phyloP scores from a whole-genome alignment of 1,140 invertebrate genomes.

The Ceratitis capitata region DNA sequence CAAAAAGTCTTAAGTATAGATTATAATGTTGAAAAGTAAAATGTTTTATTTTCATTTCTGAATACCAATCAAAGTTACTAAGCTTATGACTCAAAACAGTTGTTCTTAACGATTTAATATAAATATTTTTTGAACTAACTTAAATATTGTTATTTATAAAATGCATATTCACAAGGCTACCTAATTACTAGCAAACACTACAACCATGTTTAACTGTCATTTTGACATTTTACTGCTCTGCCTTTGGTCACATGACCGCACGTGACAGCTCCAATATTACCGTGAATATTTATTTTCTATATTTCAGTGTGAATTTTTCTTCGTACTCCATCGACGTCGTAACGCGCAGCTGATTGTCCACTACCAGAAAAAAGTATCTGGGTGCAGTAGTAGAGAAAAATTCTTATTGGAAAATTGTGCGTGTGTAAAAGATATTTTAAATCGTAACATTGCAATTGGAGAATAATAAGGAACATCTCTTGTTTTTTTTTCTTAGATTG shows the following conservation, averaged over 20 bases:
- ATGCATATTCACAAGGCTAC: background rate
- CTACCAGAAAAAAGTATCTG: conserved; percentile 5
- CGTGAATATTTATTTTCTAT: conserved; percentile 44
- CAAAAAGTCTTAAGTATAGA: too few species aligned
- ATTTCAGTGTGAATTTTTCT: conserved; percentile 47
- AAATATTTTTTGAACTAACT: too few species aligned
- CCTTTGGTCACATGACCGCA: conserved; percentile 43
- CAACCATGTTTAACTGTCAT: background rate
- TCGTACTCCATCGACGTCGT: conserved; percentile 43
- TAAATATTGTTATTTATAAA: too few species aligned
- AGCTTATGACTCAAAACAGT: too few species aligned
- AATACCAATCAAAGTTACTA: too few species aligned
- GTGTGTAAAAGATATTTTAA: conserved; percentile 15
- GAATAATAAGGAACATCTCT: background rate
- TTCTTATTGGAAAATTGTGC: conserved; percentile 41
- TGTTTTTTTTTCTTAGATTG: background rate
- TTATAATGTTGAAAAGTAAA: too few species aligned
- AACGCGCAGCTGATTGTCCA: conserved; percentile 43
- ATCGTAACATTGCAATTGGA: background rate
- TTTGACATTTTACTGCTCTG: background rate
- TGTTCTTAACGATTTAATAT: too few species aligned
- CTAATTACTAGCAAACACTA: background rate
- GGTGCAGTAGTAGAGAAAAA: conserved; percentile 10
- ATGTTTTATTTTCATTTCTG: too few species aligned
- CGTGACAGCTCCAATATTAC: conserved; percentile 43